Evolutionary conservation across 2,797 vertebrate genomes (phyloP).

Genomic region (Acipenser oxyrinchus): DNA sequence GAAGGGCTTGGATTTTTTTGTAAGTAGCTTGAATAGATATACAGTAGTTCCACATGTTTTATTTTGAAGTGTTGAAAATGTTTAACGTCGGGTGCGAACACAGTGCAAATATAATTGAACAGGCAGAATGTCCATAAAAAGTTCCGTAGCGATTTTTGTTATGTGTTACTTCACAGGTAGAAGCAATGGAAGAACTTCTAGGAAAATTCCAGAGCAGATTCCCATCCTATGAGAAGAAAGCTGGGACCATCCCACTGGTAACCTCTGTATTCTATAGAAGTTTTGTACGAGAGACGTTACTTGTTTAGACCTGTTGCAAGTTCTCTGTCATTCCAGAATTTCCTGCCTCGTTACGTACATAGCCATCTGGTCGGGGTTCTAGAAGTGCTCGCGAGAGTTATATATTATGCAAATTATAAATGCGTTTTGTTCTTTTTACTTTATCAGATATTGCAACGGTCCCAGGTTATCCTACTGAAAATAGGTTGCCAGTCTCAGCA

Average conservation of each 20-base stretch:
- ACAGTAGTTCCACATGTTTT: not conserved
- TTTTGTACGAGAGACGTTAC: not conserved
- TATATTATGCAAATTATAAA: not conserved
- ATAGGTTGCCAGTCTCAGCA: too few species aligned
- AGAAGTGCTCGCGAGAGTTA: too few species aligned
- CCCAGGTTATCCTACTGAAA: too few species aligned
- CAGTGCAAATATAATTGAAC: not conserved
- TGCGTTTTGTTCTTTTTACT: not conserved
- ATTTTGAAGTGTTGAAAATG: not conserved
- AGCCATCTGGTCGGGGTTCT: too few species aligned
- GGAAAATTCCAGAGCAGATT: slow-evolving; percentile 41
- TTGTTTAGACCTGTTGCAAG: too few species aligned
- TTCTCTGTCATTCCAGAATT: too few species aligned
- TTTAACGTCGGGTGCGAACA: too few species aligned
- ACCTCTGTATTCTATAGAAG: not conserved
- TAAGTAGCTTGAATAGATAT: too few species aligned
- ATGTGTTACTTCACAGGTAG: slow-evolving; percentile 39
- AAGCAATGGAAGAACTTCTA: slow-evolving; percentile 56
- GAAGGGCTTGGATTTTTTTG: too few species aligned
- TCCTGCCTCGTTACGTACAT: too few species aligned
- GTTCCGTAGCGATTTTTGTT: not conserved
- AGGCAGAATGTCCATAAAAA: not conserved
- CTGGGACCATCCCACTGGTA: slow-evolving; percentile 51
- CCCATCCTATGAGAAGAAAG: slow-evolving; percentile 55
- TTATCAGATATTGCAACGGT: too few species aligned